Base-by-base conservation (phyloP, 2,888 invertebrate species). In the Lasioglossum lativentre region DNA sequence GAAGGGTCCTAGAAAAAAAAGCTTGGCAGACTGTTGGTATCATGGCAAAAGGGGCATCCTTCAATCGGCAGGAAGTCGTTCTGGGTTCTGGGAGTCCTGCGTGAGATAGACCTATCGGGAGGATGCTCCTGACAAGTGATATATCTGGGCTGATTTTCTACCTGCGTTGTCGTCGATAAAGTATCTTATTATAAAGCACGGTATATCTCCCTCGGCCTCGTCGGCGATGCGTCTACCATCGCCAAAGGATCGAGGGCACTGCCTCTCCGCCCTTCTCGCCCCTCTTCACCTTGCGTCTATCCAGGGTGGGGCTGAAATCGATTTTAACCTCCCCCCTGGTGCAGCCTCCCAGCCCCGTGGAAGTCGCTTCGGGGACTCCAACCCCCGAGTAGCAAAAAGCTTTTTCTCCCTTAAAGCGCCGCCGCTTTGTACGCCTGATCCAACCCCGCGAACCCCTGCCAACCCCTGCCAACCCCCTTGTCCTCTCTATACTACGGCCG, bases 241-340 rank as follows among this genome's bases (percentile, higher is more conserved):
- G 87, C 86, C 38, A 75, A 68, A 82, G 76, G 80, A 88, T 90
- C 88, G 91, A 77, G 91, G 89, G 88, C 91, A 92, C 80, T 91
- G 91, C 87, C 88, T 91, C 86, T 87, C 89, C 82, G 86, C 87
- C 87, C 84, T 83, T 38, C 66, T 68, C 85, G 86, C 86, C 87
- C 89, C 84, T 86, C 87, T 86, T 82, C 83, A 2, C 23, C 40
- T 87, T 86, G 83, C 83, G 87, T 88, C 84, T 87, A 89, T 91
- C 85, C 76, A 71, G 87, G 88, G 82, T 88, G 85, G 87, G 85
- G 86, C 86, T 87, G 80, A 59, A 82, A 90, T 90, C 88, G 90
- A 90, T 90, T 88, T 75, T 42, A 40, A 78, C 56, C 68, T 70
- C 73, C 85, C 85, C 79, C 16, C 42, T 30, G 34, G 73, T 78